Percentiles rank a stretch among this genome's conserved stretches.
phyloP scores from a whole-genome alignment of 2,113 vertebrate species.

The Pterocles burchelli region DNA sequence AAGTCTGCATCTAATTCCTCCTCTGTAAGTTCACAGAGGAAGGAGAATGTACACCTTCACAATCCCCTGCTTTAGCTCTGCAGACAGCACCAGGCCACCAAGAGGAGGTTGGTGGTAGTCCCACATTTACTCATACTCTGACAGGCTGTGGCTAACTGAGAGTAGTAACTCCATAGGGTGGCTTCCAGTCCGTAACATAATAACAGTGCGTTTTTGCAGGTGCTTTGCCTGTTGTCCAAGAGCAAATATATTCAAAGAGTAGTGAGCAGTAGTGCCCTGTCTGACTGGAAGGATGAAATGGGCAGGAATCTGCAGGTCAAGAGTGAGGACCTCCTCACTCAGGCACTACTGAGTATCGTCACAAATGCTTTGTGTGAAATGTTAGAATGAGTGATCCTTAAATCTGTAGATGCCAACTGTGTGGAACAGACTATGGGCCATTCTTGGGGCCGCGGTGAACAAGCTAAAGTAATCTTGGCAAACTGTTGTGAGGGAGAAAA shows the following conservation, averaged over 20 bases:
- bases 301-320: not conserved
- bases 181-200: not conserved
- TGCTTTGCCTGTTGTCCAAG: not conserved
- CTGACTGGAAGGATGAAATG: not conserved
- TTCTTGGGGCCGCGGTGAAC: not conserved
- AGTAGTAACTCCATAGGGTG: not conserved
- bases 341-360: not conserved
- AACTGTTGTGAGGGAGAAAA: not conserved
- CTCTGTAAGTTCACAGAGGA: rapidly evolving
- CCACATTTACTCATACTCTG: not conserved
- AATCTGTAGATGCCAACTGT: not conserved
- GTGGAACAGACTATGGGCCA: not conserved
- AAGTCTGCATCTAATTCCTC: not conserved
- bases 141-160: not conserved
- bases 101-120: not conserved
- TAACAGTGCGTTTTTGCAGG: not conserved
- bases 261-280: not conserved
- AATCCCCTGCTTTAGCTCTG: rapidly evolving
- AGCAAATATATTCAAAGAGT: not conserved
- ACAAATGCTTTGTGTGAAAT: not conserved
- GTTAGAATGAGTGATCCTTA: not conserved
- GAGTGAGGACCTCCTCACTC: not conserved
- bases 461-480: not conserved
- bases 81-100: not conserved
- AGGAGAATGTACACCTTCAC: not conserved